phyloP scores from a whole-genome alignment of 2,797 vertebrate genomes.

The Hylomyscus alleni region DNA sequence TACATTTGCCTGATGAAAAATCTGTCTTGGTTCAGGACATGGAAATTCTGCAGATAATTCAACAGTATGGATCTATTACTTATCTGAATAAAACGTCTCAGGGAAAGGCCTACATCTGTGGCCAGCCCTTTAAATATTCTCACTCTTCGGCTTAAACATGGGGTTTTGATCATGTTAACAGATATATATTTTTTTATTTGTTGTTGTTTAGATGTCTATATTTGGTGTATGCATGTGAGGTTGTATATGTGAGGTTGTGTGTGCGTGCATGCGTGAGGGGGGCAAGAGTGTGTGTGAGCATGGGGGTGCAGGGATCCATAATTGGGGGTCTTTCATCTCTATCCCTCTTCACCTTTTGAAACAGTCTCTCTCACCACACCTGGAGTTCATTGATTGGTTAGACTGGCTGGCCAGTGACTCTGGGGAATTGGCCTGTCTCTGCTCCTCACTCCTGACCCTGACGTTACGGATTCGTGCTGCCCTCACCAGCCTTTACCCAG shows the following conservation, averaged over 20 bases:
- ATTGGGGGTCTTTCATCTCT: background rate
- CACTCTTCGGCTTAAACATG: conserved; percentile 76
- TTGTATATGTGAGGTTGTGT: background rate
- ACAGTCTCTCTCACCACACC: background rate
- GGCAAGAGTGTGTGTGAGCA: background rate
- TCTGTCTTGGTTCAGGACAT: background rate
- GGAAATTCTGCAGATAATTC: background rate
- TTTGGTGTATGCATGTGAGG: background rate
- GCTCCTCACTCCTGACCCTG: too few relatives aligned
- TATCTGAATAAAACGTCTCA: background rate
- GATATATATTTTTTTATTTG: background rate
- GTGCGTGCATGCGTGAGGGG: too few relatives aligned
- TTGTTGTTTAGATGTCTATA: background rate
- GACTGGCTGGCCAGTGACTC: background rate
- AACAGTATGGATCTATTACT: background rate
- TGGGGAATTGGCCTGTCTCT: background rate
- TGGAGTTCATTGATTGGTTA: background rate
- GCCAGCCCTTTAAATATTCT: conserved; percentile 38
- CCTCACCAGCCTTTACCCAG: accelerated
- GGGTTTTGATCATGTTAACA: conserved; percentile 61
- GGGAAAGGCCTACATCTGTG: background rate
- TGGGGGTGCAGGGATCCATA: background rate
- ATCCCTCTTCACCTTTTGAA: background rate
- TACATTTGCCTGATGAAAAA: background rate
- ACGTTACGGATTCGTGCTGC: background rate